phyloP scores from a whole-genome alignment of 1,140 invertebrate genomes.

The Linepithema humile region DNA sequence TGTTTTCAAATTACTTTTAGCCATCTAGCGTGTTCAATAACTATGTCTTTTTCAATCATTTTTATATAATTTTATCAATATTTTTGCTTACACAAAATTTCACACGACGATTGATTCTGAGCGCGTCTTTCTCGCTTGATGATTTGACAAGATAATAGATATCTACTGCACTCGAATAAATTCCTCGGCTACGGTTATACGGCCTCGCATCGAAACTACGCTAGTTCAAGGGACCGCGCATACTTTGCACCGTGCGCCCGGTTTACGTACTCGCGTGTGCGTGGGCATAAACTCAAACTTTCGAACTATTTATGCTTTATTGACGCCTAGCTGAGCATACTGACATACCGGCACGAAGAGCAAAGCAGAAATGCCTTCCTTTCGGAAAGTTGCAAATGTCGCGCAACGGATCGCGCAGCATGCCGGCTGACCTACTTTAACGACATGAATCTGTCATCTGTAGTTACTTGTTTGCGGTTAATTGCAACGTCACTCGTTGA shows the following conservation, averaged over 20 bases:
- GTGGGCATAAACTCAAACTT: conserved; percentile 28
- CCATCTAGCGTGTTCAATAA: neutral
- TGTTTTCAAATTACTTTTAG: neutral
- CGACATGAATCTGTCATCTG: neutral
- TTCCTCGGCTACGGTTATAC: conserved; percentile 9
- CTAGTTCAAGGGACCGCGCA: conserved; percentile 20
- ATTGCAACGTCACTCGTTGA: conserved; percentile 5
- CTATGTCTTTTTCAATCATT: neutral
- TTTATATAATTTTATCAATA: neutral
- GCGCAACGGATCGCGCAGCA: neutral
- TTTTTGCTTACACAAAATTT: neutral
- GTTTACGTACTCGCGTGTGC: conserved; percentile 28
- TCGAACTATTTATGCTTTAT: conserved; percentile 56
- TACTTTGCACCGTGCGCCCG: conserved; percentile 7
- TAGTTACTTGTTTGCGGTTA: conserved; percentile 10
- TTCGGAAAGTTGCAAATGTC: conserved; percentile 27
- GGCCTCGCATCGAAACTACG: conserved; percentile 30
- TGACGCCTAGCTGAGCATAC: conserved; percentile 19
- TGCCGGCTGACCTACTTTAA: conserved; percentile 30
- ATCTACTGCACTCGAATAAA: conserved; percentile 26
- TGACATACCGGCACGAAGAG: neutral
- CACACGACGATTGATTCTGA: neutral
- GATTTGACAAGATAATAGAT: neutral
- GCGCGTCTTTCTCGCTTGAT: neutral
- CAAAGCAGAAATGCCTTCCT: conserved; percentile 32